Evolutionary conservation across 1,140 invertebrate genomes (phyloP).

Genomic region (Diprion similis): DNA sequence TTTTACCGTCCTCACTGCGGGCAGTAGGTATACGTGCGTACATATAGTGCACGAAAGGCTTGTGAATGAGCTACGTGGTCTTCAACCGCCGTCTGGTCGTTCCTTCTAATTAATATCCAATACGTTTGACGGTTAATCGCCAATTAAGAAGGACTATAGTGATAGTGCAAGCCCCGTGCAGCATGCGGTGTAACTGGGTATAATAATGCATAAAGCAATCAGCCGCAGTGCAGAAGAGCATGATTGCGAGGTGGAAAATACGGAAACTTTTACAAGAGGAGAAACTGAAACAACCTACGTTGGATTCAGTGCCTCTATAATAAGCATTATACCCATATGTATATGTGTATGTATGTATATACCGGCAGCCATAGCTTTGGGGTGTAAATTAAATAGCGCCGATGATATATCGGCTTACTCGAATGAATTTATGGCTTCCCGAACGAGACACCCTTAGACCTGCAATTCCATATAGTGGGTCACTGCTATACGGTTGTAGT

Average conservation of each 20-base stretch:
- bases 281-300: too few species aligned
- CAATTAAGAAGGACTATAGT: not conserved
- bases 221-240: too few species aligned
- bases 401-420: not conserved
- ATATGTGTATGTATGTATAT: not conserved
- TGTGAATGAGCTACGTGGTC: not conserved
- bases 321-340: not conserved
- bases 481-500: not conserved
- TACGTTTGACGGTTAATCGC: not conserved
- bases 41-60: not conserved
- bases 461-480: not conserved
- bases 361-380: not conserved
- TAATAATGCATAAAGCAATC: too few species aligned
- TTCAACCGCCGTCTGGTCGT: not conserved
- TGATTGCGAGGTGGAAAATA: too few species aligned
- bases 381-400: conserved; percentile 5
- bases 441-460: not conserved
- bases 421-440: not conserved
- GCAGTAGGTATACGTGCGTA: too few species aligned
- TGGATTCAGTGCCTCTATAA: too few species aligned
- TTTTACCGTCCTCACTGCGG: not conserved
- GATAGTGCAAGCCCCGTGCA: not conserved
- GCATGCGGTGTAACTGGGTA: too few species aligned
- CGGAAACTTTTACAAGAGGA: too few species aligned
- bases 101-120: not conserved